phyloP scores from a whole-genome alignment of 2,888 invertebrate genomes.

The Tolmerus cingulatus region DNA sequence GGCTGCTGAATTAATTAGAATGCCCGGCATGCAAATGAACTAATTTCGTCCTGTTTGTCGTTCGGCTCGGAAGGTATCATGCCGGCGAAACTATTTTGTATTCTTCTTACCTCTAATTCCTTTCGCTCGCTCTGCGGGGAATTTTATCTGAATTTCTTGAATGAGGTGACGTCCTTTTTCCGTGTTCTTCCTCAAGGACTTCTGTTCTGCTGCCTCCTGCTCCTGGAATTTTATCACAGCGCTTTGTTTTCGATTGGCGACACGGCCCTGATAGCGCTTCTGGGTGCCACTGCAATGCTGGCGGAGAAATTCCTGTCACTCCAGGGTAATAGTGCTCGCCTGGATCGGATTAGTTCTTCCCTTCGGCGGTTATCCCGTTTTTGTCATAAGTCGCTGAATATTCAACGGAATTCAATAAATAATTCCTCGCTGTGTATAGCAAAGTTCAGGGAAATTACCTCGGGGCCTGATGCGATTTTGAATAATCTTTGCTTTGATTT shows the following conservation, averaged over 20 bases:
- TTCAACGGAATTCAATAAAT: neutral
- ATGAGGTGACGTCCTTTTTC: neutral
- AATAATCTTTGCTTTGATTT: neutral
- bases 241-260: constrained; percentile 16
- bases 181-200: neutral
- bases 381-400: neutral
- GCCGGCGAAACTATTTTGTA: constrained; percentile 19
- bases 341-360: neutral
- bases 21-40: constrained; percentile 29
- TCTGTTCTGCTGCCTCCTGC: neutral
- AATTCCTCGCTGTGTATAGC: neutral
- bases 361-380: neutral
- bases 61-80: neutral
- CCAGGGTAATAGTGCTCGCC: neutral
- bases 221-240: constrained; percentile 19
- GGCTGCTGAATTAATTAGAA: constrained; percentile 25
- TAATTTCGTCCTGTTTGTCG: constrained; percentile 31
- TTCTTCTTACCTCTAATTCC: constrained; percentile 20
- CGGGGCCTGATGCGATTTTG: neutral
- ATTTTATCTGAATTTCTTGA: constrained; percentile 22
- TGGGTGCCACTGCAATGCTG: neutral
- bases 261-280: neutral
- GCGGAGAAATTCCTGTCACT: neutral
- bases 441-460: neutral
- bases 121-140: neutral